These are phyloP conservation scores for Actinemys pallida DNA, from an alignment of 2,113 vertebrate genomes.

Conservation along the genomic window DNA sequence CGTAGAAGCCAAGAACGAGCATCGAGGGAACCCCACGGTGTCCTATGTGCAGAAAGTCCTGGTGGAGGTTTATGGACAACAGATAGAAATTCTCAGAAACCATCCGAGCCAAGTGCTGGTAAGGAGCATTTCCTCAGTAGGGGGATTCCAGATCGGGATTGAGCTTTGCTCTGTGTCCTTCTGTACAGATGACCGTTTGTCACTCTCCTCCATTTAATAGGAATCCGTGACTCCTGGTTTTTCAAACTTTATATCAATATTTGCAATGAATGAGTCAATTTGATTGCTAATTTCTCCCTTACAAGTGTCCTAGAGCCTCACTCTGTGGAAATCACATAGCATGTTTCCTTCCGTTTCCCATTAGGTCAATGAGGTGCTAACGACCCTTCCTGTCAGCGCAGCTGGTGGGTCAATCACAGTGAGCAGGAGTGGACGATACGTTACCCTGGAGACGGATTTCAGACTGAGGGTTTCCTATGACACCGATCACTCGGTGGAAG, in stretches of 20 bases:
- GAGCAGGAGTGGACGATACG: slow-evolving; percentile 52
- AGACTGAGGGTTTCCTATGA: slow-evolving; percentile 76
- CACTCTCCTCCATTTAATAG: neutral
- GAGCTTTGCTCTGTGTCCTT: neutral
- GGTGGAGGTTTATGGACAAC: slow-evolving; percentile 69
- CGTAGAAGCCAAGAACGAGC: slow-evolving; percentile 82
- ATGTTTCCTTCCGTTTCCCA: no score
- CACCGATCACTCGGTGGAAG: slow-evolving; percentile 67
- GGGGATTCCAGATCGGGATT: fast-evolving
- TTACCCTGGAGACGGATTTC: slow-evolving; percentile 75
- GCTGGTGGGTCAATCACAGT: slow-evolving; percentile 59
- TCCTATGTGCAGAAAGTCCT: slow-evolving; percentile 78
- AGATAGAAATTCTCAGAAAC: slow-evolving; percentile 74
- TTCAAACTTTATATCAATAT: neutral
- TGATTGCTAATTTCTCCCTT: no score
- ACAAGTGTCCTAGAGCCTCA: no score
- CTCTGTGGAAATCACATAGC: no score
- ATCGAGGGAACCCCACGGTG: slow-evolving; percentile 66
- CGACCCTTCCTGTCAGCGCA: slow-evolving; percentile 66
- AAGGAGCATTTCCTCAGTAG: slow-evolving; percentile 21
- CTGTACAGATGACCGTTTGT: neutral
- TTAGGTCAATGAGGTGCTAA: no score
- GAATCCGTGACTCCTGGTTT: neutral
- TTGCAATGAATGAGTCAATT: no score
- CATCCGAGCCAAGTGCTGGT: slow-evolving; percentile 79